These are phyloP conservation scores for Pogona vitticeps DNA, from an alignment of 2,113 vertebrate species.

Conservation along the genomic window DNA sequence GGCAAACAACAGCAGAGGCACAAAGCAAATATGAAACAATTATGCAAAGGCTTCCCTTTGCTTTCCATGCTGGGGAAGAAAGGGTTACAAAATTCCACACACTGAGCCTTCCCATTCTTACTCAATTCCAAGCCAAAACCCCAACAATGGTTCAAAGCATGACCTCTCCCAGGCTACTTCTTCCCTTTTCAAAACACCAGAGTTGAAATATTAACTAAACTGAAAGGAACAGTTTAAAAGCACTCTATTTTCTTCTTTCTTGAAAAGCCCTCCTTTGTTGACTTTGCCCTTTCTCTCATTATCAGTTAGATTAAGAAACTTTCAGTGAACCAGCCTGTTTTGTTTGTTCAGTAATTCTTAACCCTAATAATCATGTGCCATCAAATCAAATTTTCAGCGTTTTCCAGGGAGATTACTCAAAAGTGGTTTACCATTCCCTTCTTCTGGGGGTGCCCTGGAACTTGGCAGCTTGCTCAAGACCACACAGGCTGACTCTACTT, in stretches of 20 bases:
- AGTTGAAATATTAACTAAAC: slow-evolving; percentile 9
- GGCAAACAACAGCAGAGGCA: neutral
- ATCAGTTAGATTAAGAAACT: neutral
- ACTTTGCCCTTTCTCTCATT: neutral
- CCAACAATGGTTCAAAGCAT: neutral
- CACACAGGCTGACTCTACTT: too few species aligned
- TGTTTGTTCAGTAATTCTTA: neutral
- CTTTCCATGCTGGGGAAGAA: neutral
- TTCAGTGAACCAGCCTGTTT: neutral
- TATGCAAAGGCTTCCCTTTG: neutral
- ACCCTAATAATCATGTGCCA: too few species aligned
- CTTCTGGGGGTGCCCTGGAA: too few species aligned
- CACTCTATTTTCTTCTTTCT: neutral
- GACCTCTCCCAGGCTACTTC: neutral
- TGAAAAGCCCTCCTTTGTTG: neutral
- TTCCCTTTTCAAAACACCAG: neutral
- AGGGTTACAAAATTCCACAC: neutral
- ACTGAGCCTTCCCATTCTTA: neutral
- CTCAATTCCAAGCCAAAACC: neutral
- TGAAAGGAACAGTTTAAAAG: neutral
- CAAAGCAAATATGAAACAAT: neutral
- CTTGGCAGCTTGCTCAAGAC: too few species aligned
- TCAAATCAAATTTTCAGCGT: too few species aligned
- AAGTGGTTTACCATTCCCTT: too few species aligned
- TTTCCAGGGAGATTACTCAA: too few species aligned